phyloP scores from a whole-genome alignment of 2,113 vertebrate genomes.

The Dipodomys spectabilis region DNA sequence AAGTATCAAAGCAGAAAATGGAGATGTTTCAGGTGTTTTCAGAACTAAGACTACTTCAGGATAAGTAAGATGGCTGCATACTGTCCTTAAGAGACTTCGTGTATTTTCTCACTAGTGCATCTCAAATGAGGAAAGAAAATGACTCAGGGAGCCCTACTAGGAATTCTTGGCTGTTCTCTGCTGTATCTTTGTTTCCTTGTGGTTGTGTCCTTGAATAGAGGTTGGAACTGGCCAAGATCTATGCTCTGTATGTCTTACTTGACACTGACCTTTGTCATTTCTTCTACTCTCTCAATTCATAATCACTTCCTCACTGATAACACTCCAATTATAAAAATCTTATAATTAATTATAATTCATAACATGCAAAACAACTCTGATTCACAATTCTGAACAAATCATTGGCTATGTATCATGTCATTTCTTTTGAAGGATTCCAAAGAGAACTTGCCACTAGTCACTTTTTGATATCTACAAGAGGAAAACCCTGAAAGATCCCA shows the following conservation, averaged over 20 bases:
- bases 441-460: neutral
- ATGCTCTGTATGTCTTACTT: neutral
- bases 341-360: neutral
- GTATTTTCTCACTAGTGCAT: neutral
- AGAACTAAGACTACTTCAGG: conserved; percentile 42
- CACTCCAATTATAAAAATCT: conserved; percentile 16
- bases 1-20: conserved; percentile 56
- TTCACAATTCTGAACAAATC: neutral
- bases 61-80: conserved; percentile 7
- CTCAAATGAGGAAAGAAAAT: neutral
- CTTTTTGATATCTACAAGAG: neutral
- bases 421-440: conserved; percentile 26
- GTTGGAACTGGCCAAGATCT: neutral
- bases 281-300: conserved; percentile 27
- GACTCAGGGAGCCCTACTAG: neutral
- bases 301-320: neutral
- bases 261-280: neutral
- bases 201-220: neutral
- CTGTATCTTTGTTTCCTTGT: neutral
- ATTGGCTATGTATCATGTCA: neutral
- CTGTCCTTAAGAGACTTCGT: neutral
- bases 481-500: conserved; percentile 7
- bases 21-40: conserved; percentile 59
- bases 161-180: neutral
- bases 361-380: neutral